Conservation (phyloP, 2,113 vertebrate genomes). For the Ramphastos sulfuratus region DNA sequence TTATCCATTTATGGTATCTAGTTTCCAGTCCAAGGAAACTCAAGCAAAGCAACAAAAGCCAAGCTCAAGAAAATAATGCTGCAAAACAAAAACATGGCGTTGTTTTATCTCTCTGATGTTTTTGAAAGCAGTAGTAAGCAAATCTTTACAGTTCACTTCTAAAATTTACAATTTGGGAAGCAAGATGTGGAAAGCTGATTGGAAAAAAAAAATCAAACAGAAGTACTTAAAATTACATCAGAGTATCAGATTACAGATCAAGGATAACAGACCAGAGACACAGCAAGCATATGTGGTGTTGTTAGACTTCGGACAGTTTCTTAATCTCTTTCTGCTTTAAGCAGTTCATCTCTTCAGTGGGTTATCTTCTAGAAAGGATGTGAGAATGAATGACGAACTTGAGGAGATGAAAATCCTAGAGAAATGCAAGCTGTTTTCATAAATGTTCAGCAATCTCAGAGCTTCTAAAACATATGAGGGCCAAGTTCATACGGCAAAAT, state of each 20-base stretch:
- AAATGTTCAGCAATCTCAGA: not conserved
- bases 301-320: not conserved
- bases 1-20: not conserved
- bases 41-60: not conserved
- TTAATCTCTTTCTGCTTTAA: not conserved
- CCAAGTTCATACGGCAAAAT: not conserved
- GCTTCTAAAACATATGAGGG: not conserved
- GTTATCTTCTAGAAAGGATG: not conserved
- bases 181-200: not conserved
- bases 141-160: not conserved
- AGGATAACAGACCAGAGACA: not conserved
- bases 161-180: not conserved
- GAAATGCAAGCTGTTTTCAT: not conserved
- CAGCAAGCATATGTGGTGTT: fast-evolving
- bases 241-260: not conserved
- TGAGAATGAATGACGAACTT: not conserved
- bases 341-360: not conserved
- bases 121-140: not conserved
- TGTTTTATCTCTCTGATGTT: not conserved
- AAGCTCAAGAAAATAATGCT: not conserved
- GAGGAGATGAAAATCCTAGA: not conserved
- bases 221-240: not conserved
- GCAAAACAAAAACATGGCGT: not conserved
- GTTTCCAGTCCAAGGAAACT: not conserved
- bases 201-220: not conserved